Base-by-base conservation (phyloP, 2,888 invertebrate genomes). In the Leucoma salicis region DNA sequence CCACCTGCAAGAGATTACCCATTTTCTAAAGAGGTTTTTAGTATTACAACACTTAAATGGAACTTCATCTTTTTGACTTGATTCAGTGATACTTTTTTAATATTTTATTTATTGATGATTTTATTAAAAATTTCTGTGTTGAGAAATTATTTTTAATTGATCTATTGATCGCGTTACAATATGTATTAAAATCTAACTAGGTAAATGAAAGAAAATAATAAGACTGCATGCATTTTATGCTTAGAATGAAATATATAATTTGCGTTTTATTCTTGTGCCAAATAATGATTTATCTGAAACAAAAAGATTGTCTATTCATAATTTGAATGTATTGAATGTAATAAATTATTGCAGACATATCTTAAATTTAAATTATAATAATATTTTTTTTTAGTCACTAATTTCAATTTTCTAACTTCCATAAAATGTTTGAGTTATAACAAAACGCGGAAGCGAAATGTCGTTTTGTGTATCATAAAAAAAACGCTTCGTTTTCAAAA, bases 401-500 rank as follows among this genome's bases (percentile, higher is more conserved):
- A 8, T 4, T 5, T 21, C 21, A 2, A 3, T 21, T 3, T 4
- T 21, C 7, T 8, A 21, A 21, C 8, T 16, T 21, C 7, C 21
- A 21, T 5, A 21, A 21, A 21, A 21, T 8, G 21, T 8, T 8
- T 1, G 21, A 6, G 21, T 21, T 8, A 8, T 21, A 8, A 21
- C 2, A 21, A 16, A 21, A 21, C 6, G 21, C 5, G 8, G 21
- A 21, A 21, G 5, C 21, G 21, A 21, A 8, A 21, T 21, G 6
- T 21, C 1, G 21, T 3, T 21, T 21, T 2, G 21, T 8, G 6
- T 21, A 21, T 3, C 3, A 25, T 7, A 27, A 27, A 46, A 18
- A 48, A 52, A 49, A 39, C 43, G 39, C 54, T 42, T 54, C 42
- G 35, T 32, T 72, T 72, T 56, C 74, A 87, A 87, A 82, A 88